Conservation (phyloP, 2,113 vertebrate species). For the Leucoraja erinaceus region DNA sequence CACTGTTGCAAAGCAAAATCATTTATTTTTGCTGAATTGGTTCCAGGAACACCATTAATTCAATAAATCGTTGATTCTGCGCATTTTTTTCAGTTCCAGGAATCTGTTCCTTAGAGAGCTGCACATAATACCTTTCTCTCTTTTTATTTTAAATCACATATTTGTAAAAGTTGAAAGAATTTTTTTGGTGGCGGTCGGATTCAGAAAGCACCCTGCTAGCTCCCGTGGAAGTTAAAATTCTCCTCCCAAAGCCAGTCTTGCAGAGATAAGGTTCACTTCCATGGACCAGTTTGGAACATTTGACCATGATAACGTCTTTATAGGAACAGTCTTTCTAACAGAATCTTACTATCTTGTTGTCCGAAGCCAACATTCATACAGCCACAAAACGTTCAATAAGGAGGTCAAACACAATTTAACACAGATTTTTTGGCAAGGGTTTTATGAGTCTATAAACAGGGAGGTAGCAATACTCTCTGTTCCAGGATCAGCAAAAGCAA, state of each 20-base stretch:
- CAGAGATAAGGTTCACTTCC: neutral
- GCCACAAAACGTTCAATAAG: neutral
- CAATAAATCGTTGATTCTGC: slow-evolving; percentile 15
- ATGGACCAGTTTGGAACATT: neutral
- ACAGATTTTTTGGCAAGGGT: neutral
- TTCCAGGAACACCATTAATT: neutral
- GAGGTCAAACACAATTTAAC: neutral
- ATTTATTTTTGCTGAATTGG: neutral
- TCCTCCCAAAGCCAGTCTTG: neutral
- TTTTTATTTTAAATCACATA: neutral
- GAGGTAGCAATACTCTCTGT: neutral
- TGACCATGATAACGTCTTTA: too few species aligned
- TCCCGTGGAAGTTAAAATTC: neutral
- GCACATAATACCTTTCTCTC: neutral
- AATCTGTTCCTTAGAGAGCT: neutral
- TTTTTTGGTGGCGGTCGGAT: neutral
- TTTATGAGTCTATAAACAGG: neutral
- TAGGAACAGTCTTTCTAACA: neutral
- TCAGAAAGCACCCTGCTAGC: neutral
- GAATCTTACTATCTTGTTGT: neutral
- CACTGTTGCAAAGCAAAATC: neutral
- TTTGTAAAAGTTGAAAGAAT: slow-evolving; percentile 20
- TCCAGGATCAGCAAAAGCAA: neutral
- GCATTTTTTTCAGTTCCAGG: neutral
- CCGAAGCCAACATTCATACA: neutral